Evolutionary conservation across 1,140 invertebrate species (phyloP).

Genomic region (Acromyrmex charruanus): DNA sequence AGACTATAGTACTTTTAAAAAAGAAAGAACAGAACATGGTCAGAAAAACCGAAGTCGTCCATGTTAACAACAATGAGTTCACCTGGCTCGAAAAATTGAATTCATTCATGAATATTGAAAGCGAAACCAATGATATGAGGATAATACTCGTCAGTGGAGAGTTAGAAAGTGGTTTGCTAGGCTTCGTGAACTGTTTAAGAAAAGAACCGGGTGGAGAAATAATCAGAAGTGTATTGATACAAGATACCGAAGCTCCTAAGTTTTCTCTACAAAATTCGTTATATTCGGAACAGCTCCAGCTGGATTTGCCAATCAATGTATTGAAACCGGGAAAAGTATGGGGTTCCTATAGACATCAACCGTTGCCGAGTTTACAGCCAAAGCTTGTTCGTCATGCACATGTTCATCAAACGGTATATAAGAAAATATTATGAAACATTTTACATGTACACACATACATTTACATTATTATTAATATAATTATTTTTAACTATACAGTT

Average conservation of each 20-base stretch:
- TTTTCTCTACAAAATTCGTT: constrained; percentile 89
- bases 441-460: not conserved
- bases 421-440: not conserved
- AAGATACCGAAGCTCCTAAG: constrained; percentile 89
- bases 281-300: constrained; percentile 89
- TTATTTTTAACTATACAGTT: not conserved
- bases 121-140: constrained; percentile 68
- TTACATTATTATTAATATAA: not conserved
- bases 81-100: constrained; percentile 86
- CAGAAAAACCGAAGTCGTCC: constrained; percentile 77
- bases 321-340: constrained; percentile 89
- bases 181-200: constrained; percentile 92
- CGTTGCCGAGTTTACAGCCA: constrained; percentile 84
- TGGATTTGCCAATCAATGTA: constrained; percentile 95
- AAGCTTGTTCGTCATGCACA: constrained; percentile 90
- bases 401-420: constrained; percentile 90
- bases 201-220: constrained; percentile 90
- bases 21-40: constrained; percentile 73
- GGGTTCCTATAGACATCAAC: constrained; percentile 92
- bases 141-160: constrained; percentile 89
- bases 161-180: constrained; percentile 92
- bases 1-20: constrained; percentile 80
- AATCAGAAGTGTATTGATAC: constrained; percentile 88
- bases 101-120: constrained; percentile 86
- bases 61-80: constrained; percentile 82